Conservation (phyloP, 1,140 invertebrate genomes). For the Magallana angulata region DNA sequence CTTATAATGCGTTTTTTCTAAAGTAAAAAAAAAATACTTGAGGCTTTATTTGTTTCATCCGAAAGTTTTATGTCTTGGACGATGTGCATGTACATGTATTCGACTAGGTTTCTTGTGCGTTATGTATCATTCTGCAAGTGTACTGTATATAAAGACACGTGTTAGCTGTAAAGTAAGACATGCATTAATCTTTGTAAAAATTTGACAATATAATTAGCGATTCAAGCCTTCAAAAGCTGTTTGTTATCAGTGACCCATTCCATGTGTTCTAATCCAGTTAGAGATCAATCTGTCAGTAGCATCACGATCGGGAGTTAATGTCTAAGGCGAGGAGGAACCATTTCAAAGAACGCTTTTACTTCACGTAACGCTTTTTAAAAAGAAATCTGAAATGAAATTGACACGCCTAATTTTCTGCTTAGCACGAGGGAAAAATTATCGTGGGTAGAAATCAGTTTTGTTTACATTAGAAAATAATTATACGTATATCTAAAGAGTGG, state of each 20-base stretch:
- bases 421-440: not conserved
- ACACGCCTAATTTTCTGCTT: constrained; percentile 2
- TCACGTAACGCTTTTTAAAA: not conserved
- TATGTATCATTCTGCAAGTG: no score
- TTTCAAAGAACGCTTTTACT: constrained; percentile 24
- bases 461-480: constrained; percentile 18
- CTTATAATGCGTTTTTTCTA: no score
- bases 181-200: not conserved
- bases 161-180: not conserved
- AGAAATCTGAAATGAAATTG: not conserved
- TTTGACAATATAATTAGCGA: not conserved
- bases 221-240: not conserved
- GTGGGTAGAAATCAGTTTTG: not conserved
- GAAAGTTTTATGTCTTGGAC: no score
- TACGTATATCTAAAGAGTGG: not conserved
- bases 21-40: no score
- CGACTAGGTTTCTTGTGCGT: no score
- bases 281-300: no score
- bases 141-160: no score
- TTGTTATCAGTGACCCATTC: not conserved
- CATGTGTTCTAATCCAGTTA: not conserved
- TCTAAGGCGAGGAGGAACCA: not conserved
- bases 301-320: not conserved
- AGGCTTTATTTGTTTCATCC: no score
- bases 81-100: no score